phyloP scores from a whole-genome alignment of 2,888 invertebrate genomes.

The Anthophora plumipes region DNA sequence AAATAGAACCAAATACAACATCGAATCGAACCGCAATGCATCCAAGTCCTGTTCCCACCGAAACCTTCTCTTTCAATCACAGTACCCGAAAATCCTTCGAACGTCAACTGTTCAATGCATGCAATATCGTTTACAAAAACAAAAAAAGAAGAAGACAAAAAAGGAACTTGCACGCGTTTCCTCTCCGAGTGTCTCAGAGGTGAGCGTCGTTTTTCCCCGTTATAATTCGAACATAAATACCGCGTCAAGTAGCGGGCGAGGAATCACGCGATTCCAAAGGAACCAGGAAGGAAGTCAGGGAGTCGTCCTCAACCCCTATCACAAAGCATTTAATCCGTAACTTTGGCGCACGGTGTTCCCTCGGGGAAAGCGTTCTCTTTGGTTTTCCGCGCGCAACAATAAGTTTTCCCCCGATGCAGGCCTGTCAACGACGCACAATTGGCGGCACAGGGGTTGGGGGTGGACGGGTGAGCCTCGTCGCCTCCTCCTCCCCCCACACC shows the following conservation, averaged over 20 bases:
- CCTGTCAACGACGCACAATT: constrained; percentile 82
- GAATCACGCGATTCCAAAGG: constrained; percentile 44
- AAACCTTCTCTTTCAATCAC: too few species aligned
- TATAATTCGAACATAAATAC: constrained; percentile 41
- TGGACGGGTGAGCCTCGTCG: constrained; percentile 56
- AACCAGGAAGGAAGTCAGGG: constrained; percentile 62
- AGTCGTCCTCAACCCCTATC: constrained; percentile 60
- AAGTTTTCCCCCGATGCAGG: constrained; percentile 81
- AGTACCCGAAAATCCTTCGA: too few species aligned
- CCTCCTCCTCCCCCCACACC: constrained; percentile 63
- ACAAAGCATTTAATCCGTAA: constrained; percentile 80
- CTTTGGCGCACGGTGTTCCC: constrained; percentile 77
- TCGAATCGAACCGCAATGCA: too few species aligned
- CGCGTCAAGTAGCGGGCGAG: constrained; percentile 29
- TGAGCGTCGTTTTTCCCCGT: constrained; percentile 2
- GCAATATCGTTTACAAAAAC: too few species aligned
- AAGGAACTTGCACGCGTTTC: not conserved
- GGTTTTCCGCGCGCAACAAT: constrained; percentile 79
- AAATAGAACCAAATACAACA: too few species aligned
- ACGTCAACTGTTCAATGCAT: too few species aligned
- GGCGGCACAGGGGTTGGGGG: constrained; percentile 70
- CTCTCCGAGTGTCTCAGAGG: not conserved
- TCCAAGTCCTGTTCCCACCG: too few species aligned
- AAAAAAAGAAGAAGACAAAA: too few species aligned
- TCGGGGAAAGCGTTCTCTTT: constrained; percentile 73